A percentile compares a stretch with the other conserved stretches of the same genome.
phyloP scores from a whole-genome alignment of 2,113 vertebrate species.

The Gorsachius goisagi region DNA sequence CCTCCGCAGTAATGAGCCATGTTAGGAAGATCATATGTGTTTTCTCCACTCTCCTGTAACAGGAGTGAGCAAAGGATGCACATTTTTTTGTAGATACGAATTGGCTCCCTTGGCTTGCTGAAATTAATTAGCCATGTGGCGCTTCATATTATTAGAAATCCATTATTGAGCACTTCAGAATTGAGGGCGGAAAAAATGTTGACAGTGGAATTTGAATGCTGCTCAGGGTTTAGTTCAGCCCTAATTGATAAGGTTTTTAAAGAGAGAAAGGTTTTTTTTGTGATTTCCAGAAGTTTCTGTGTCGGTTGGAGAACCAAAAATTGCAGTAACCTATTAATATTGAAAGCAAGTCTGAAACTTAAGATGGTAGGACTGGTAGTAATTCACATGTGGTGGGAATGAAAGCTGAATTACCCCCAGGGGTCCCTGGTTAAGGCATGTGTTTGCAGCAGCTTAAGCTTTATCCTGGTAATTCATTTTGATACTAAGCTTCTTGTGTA shows the following conservation, averaged over 20 bases:
- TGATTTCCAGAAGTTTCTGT: neutral
- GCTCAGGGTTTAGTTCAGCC: neutral
- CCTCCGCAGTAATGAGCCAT: neutral
- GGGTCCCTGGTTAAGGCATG: neutral
- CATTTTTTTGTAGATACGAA: neutral
- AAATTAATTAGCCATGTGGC: neutral
- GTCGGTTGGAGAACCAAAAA: neutral
- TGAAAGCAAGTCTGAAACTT: neutral
- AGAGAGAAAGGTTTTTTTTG: neutral
- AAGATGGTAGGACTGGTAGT: neutral
- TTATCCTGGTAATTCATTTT: neutral
- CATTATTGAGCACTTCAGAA: neutral
- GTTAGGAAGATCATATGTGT: rapidly evolving
- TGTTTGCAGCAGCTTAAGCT: neutral
- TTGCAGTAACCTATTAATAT: neutral
- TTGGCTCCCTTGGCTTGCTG: neutral
- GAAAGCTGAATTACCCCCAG: neutral
- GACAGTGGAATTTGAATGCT: neutral
- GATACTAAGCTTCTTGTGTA: neutral
- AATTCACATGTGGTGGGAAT: neutral
- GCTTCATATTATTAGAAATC: neutral
- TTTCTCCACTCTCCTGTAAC: neutral
- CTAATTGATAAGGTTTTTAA: neutral
- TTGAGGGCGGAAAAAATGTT: rapidly evolving
- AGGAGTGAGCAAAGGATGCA: neutral